Conservation (phyloP, 2,797 vertebrate species). For the Thalassophryne amazonica region DNA sequence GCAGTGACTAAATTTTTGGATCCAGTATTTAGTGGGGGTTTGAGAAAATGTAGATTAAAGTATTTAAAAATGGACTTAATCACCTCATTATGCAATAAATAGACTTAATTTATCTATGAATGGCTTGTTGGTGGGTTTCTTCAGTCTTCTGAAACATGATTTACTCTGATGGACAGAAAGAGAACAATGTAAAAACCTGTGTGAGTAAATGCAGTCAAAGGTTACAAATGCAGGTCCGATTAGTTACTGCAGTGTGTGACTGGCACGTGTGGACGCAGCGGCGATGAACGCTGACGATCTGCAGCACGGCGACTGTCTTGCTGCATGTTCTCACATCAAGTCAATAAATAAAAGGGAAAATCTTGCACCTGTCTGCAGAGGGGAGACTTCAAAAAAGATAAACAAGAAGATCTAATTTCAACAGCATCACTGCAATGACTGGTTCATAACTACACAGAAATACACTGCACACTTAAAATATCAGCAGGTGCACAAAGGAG, state of each 20-base stretch:
- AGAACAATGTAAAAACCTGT: neutral
- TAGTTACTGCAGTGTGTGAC: neutral
- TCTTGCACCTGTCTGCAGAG: slow-evolving; percentile 16
- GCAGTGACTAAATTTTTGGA: too few relatives aligned
- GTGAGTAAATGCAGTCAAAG: neutral
- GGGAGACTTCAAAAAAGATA: slow-evolving; percentile 13
- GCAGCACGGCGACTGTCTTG: slow-evolving; percentile 30
- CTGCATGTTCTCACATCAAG: slow-evolving; percentile 32
- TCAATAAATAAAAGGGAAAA: slow-evolving; percentile 24
- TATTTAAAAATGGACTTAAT: neutral
- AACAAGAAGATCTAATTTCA: slow-evolving; percentile 17
- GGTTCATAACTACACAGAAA: slow-evolving; percentile 25
- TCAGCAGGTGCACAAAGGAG: slow-evolving; percentile 7
- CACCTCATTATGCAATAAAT: slow-evolving; percentile 2
- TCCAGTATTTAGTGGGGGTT: neutral
- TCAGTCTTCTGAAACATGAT: too few relatives aligned
- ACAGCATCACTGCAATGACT: too few relatives aligned
- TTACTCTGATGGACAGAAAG: too few relatives aligned
- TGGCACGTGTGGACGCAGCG: neutral
- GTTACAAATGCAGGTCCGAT: slow-evolving; percentile 1
- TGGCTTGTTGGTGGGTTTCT: too few relatives aligned
- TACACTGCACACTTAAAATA: slow-evolving; percentile 12
- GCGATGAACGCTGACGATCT: slow-evolving; percentile 34
- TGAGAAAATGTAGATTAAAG: neutral
- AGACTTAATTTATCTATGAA: too few relatives aligned